Base-by-base conservation (phyloP, 1,140 invertebrate species). In the Hestina assimilis region DNA sequence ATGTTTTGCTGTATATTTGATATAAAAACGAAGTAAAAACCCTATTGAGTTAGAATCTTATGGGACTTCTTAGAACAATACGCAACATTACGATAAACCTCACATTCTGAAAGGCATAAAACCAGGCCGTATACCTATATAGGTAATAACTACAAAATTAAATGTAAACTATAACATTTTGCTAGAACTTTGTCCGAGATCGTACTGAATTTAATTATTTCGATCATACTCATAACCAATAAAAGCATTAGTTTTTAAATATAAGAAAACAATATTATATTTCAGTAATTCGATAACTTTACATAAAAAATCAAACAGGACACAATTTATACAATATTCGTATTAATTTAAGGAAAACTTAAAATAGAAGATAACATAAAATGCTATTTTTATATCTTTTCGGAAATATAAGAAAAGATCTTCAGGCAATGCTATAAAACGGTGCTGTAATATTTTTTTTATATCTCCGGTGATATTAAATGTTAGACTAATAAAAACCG, bases 401-500 rank as follows among this genome's bases (percentile, higher is more conserved):
- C n/a, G n/a, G n/a, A 26, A 26, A 26, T 26, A 26, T 9, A 35
- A 35, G 5, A 35, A 12, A 5, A 15, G 7, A 12, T 12, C 45
- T 2, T 53, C 20, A 47, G 21, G 35, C 24, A 21, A 14, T 47
- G 28, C 35, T 15, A 58, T 63, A 59, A 63, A 52, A 19, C 47
- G 31, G 52, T 11, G 33, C n/a, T 28, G 48, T 53, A 53, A 63
- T 46, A 63, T 51, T 63, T 62, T 47, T 56, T 57, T 55, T 58
- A 55, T 14, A 46, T 31, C 51, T 45, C 47, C 33, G 40, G 17
- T 51, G 51, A 46, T 63, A 40, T 40, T 42, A 58, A 53, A 46
- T 26, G 43, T 26, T 47, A 57, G 12, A 50, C 54, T 58, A 63
- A 53, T 63, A 63, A 54, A 51, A 48, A 15, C 47, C 11, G 15